Evolutionary conservation across 30 jellyfish, hydroid and myxozoan species (phyloP), one percentile per base, ranked within the genome.

Genomic region (Aurelia sp.): DNA sequence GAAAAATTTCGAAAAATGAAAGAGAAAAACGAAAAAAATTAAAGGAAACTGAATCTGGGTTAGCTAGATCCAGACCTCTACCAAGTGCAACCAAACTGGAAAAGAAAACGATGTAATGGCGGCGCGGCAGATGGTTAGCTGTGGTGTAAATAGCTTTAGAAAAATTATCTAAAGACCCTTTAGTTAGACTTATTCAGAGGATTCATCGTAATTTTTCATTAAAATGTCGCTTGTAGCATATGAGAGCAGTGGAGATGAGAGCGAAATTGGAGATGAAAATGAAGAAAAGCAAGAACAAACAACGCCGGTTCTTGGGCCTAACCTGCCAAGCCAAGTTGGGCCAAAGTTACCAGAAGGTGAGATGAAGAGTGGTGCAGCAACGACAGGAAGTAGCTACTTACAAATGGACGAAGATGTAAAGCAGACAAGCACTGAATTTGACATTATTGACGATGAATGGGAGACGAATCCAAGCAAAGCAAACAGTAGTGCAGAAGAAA

Each of bases 231-330:
- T 84, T 52, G 93, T 84, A 61, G 93, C 93, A 47, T 84, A 84
- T 72, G 93, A 33, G 53, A 84, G 93, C 76, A 84, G 93, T 84
- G 93, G 68, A 21, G 93, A 84, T 21, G 93, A 84, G 57, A 76
- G 87, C 6, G 84, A 66, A 18, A 66, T 1, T n/a, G 82, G 75
- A 21, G 92, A 82, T 59, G 85, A 71, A 8, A 35, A 5, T 19
- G 55, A 27, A 52, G 51, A 60, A 23, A 76, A 21, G 27, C 64
- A 62, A 31, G 78, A 13, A 47, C 23, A 37, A 35, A 23, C 12
- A 22, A 61, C 50, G 21, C 74, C 60, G 41, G 74, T 48, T 37
- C 74, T 59, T 35, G 77, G 93, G 86, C 93, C 93, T 59, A 72
- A 55, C 16, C 55, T 44, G 0, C 55, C 55, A 4, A 16, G 55